Base-by-base conservation (phyloP, 2,797 vertebrate genomes). In the Lycodopsis pacificus region DNA sequence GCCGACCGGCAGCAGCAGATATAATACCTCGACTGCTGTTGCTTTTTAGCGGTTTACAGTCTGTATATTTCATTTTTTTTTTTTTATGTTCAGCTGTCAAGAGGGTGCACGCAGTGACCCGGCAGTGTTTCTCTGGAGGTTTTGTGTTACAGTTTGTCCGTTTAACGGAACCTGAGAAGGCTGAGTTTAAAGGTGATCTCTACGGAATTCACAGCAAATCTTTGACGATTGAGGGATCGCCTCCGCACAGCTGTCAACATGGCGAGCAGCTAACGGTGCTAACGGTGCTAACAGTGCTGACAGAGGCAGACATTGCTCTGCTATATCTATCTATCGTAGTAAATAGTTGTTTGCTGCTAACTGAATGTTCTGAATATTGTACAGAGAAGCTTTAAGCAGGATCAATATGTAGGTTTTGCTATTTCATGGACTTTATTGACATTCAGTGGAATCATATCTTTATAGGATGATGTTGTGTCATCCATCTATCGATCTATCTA, bases 111-210 rank as follows among this genome's bases (percentile, higher is more conserved):
- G 19, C 34, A 3, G 32, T 30, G 69, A 73, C 73, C 56, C 49
- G 36, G 27, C 67, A 13, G 36, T 1, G 32, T 25, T 57, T 53
- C 34, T 56, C 30, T 40, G 7, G 25, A 30, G 49, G 76, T 12
- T 59, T 54, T 44, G 67, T 25, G 46, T 76, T 76, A 46, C 54
- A 34, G 34, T 49, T 62, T 51, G 40, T 40, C 38, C 36, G 22
- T 48, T 44, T 65, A 27, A 56, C 17, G 11, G 9, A 51, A 12
- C 46, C 49, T 36, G 63, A 58, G 20, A 53, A 5, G 49, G 9
- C 49, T 49, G 20, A 51, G 22, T 53, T 15, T 20, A 7, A 56
- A 56, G 25, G 25, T 7, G 13, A 25, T 56, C 13, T 56, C 15
- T 27, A 14, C 25, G 15, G 13, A 14, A 14, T 14, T 27, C 5